Percentiles rank a stretch among this genome's conserved stretches.
These are phyloP conservation scores for Stenichneumon culpator DNA, from an alignment of 2,888 invertebrate species.

Conservation along the genomic window DNA sequence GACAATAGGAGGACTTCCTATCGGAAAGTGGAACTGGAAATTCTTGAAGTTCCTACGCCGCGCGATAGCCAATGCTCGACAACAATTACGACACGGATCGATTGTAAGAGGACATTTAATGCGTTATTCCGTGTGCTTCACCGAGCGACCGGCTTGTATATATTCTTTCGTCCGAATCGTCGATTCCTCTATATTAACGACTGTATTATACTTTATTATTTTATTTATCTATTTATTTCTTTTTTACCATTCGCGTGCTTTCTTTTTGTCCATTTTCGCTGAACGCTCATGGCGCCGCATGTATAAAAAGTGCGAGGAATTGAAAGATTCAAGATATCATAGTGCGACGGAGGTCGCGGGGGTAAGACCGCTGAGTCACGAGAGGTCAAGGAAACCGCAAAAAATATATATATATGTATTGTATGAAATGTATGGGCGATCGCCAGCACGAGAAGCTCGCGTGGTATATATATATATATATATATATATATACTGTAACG, in stretches of 20 bases:
- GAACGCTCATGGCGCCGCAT: constrained; percentile 9
- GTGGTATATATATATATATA: not conserved
- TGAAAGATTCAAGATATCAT: constrained; percentile 81
- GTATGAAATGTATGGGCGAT: constrained; percentile 50
- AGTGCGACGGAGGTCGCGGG: constrained; percentile 65
- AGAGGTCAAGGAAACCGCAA: constrained; percentile 76
- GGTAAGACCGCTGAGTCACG: constrained; percentile 78
- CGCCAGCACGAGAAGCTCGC: constrained; percentile 48
- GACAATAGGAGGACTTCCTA: not conserved
- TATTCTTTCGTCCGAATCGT: constrained; percentile 6
- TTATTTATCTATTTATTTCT: constrained; percentile 8
- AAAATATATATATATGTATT: constrained; percentile 31
- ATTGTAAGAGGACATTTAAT: constrained; percentile 48
- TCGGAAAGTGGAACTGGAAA: constrained; percentile 43
- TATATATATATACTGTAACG: constrained; percentile 7
- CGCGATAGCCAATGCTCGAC: constrained; percentile 39
- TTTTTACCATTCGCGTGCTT: not conserved
- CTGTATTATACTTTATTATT: constrained; percentile 15
- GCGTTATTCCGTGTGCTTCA: constrained; percentile 23
- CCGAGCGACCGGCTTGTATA: not conserved
- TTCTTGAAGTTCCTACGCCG: constrained; percentile 26
- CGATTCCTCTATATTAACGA: constrained; percentile 29
- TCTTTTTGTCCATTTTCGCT: not conserved
- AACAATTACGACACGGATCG: constrained; percentile 55
- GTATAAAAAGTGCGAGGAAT: constrained; percentile 75